Base-by-base conservation (phyloP, 2,888 invertebrate species). In the Acronicta leporina region DNA sequence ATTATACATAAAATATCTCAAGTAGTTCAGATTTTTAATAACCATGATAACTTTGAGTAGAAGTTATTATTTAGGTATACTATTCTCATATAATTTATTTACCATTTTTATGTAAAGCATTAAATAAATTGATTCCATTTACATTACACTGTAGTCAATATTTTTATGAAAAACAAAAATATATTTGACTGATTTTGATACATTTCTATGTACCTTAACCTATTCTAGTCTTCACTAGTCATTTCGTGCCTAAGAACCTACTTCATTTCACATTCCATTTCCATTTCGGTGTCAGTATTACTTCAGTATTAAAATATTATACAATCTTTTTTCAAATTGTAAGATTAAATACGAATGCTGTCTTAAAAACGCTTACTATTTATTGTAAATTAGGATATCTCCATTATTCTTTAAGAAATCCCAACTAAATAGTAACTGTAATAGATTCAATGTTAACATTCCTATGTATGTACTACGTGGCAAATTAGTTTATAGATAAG, bases 401-500 rank as follows among this genome's bases (percentile, higher is more conserved):
- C 60, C 65, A 69, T 51, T 66, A 60, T 58, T 66, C 66, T 59
- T 57, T 67, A 74, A 62, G 41, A 63, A 63, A 57, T 75, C 62
- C 73, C 73, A 75, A 56, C 73, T 78, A 61, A 72, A 58, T 63
- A 55, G 48, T 66, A 63, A 73, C 52, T 73, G 65, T 77, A 71
- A 77, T 75, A 80, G 68, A 69, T 67, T 79, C 70, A 76, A 68
- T 77, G 77, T 85, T 82, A 76, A 68, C 76, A 80, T 79, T 83
- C 79, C 75, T 83, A 82, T 81, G 62, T 79, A 84, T 80, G 73
- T 83, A 82, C 65, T 83, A 82, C 65, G 84, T 87, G 82, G 80
- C 80, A 82, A 84, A 85, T 71, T 82, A 86, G 80, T 75, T 67
- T 74, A 76, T 88, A 85, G 78, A 79, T 79, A 81, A 78, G 80